Base-by-base conservation (phyloP, 2,797 vertebrate genomes). In the Xenops minutus region DNA sequence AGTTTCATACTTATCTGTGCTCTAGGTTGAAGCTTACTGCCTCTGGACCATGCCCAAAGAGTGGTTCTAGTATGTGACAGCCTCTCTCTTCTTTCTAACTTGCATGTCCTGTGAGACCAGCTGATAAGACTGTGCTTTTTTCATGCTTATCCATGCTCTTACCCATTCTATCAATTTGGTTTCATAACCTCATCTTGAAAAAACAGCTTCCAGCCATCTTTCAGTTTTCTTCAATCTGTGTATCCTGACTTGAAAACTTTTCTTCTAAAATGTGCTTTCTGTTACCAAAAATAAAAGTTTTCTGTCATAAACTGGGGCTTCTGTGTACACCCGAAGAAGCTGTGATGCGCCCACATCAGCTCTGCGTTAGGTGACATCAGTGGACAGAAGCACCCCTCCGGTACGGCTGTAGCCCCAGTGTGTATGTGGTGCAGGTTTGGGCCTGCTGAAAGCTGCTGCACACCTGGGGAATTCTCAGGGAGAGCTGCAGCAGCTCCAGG, bases 391-490 rank as follows among this genome's bases (percentile, higher is more conserved):
- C 39, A 12, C 26, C 30, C 32, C 20, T 44, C 15, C 0, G 1
- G 14, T 34, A 10, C 1, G 0, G 24, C 46, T 0, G 0, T 9
- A 30, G 63, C 34, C 44, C 41, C 3, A 0, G 4, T 19, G 6
- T 10, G 11, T 21, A 6, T 0, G 0, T 24, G 14, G 8, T 21
- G 7, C 1, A 4, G 24, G 27, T 85, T 73, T 85, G 55, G 71
- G 59, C 36, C 44, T 1, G 0, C 56, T 3, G 4, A 54, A 51
- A 56, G 59, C 59, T 10, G 29, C 49, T 0, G 0, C 0, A 0
- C 32, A 30, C 15, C 22, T 9, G 0, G 12, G 63, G 41, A 29
- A 3, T 43, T 59, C 27, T 36, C 0, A 0, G 20, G 51, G 21
- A 82, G 26, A 23, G 43, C 77, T 55, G 1, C 6, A 2, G 46